These are phyloP conservation scores for Pseudomyrmex concolor DNA, from an alignment of 1,140 invertebrate species.

Conservation along the genomic window DNA sequence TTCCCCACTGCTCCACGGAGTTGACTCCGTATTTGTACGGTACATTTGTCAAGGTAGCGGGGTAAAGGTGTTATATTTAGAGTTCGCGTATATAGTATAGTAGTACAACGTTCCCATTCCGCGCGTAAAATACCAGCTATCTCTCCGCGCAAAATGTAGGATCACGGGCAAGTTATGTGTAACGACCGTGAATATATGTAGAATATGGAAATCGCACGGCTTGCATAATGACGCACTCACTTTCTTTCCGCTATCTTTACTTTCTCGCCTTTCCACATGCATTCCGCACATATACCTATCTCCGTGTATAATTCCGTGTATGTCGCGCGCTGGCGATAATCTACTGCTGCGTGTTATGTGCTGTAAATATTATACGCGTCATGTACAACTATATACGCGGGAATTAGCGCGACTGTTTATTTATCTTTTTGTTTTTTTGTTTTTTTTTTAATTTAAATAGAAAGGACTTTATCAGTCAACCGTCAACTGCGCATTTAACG, in stretches of 20 bases:
- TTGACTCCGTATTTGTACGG: slow-evolving; percentile 61
- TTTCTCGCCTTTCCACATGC: slow-evolving; percentile 55
- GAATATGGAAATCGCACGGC: slow-evolving; percentile 66
- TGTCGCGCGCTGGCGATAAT: slow-evolving; percentile 39
- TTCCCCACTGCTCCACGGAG: slow-evolving; percentile 27
- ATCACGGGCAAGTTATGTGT: slow-evolving; percentile 64
- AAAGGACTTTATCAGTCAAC: slow-evolving; percentile 27
- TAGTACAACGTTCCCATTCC: slow-evolving; percentile 47
- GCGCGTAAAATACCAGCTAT: slow-evolving; percentile 57
- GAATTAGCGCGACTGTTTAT: slow-evolving; percentile 41
- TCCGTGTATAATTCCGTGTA: slow-evolving; percentile 26
- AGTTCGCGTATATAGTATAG: slow-evolving; percentile 39
- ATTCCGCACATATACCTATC: slow-evolving; percentile 18
- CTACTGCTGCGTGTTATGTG: slow-evolving; percentile 3
- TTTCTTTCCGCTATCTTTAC: slow-evolving; percentile 70
- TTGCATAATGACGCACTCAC: slow-evolving; percentile 66
- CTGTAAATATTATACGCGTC: slow-evolving; percentile 40
- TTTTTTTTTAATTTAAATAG: slow-evolving; percentile 18
- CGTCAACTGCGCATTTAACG: slow-evolving; percentile 30
- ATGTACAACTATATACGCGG: slow-evolving; percentile 26
- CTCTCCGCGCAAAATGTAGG: slow-evolving; percentile 64
- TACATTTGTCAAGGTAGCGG: slow-evolving; percentile 54
- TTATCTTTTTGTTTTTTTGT: slow-evolving; percentile 1
- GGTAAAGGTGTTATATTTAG: slow-evolving; percentile 41
- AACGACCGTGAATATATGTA: slow-evolving; percentile 70